Evolutionary conservation across 2,797 vertebrate species (phyloP).

Genomic region (Alcedo atthis): DNA sequence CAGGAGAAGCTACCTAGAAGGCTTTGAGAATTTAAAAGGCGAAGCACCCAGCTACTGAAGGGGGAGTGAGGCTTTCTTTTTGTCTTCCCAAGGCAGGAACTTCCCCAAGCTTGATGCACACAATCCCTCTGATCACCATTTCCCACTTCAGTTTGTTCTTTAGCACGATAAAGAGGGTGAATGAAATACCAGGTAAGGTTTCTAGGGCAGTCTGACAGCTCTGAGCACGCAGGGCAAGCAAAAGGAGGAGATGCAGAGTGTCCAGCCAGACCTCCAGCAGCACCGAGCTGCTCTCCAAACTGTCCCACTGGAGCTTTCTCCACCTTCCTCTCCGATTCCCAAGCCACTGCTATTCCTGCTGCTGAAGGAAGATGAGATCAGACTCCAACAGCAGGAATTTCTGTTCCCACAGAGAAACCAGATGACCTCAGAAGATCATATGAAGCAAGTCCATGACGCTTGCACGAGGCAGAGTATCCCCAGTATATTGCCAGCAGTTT

Average conservation of each 20-base stretch:
- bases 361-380: conserved; percentile 42
- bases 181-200: background rate
- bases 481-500: conserved; percentile 47
- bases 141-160: conserved; percentile 19
- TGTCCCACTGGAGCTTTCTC: background rate
- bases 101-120: background rate
- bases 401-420: conserved; percentile 72
- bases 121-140: background rate
- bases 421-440: conserved; percentile 73
- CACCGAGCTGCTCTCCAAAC: background rate
- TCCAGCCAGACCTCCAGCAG: background rate
- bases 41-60: background rate
- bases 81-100: conserved; percentile 6
- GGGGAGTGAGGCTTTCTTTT: background rate
- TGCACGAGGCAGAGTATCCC: conserved; percentile 63
- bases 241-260: background rate
- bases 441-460: conserved; percentile 70
- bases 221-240: background rate
- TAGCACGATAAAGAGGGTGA: background rate
- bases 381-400: conserved; percentile 29
- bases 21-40: background rate
- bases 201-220: background rate
- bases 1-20: background rate
- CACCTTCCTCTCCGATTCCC: conserved; percentile 22
- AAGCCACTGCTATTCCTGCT: conserved; percentile 34